These are phyloP conservation scores for Laticauda colubrina DNA, from an alignment of 2,113 vertebrate genomes.

Conservation along the genomic window DNA sequence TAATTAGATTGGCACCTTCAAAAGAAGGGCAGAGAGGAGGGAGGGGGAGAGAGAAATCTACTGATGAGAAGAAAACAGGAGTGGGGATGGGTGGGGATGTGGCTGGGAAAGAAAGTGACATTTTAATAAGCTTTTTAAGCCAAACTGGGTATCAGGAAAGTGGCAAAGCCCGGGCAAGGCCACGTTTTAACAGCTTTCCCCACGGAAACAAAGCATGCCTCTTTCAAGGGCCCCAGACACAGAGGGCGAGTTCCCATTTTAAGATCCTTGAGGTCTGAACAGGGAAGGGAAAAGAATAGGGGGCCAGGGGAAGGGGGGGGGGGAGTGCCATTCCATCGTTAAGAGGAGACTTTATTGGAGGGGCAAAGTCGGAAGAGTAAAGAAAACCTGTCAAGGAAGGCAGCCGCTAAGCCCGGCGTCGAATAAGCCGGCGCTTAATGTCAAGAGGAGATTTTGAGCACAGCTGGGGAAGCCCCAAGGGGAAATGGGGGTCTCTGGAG, in stretches of 20 bases:
- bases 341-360: slow-evolving; percentile 32
- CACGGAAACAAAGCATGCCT: slow-evolving; percentile 6
- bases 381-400: slow-evolving; percentile 50
- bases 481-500: slow-evolving; percentile 44
- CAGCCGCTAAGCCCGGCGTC: slow-evolving; percentile 53
- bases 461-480: slow-evolving; percentile 45
- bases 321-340: slow-evolving; percentile 29
- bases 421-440: slow-evolving; percentile 64
- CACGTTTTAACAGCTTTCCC: slow-evolving; percentile 11
- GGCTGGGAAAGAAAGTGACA: slow-evolving; percentile 20
- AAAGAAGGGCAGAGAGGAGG: not conserved
- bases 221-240: not conserved
- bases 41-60: slow-evolving; percentile 32
- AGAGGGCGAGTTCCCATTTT: slow-evolving; percentile 39
- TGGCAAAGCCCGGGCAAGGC: not conserved
- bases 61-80: slow-evolving; percentile 20
- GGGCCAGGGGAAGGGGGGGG: not conserved
- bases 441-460: slow-evolving; percentile 60
- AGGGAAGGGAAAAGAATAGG: slow-evolving; percentile 55
- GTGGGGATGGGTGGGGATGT: not conserved
- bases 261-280: slow-evolving; percentile 56
- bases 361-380: slow-evolving; percentile 34
- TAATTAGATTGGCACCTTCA: slow-evolving; percentile 37
- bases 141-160: slow-evolving; percentile 14
- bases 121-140: slow-evolving; percentile 46